Percentiles rank a stretch among this genome's conserved stretches.
Evolutionary conservation across 2,797 vertebrate genomes (phyloP).

Genomic region (Chrysocyon brachyurus): DNA sequence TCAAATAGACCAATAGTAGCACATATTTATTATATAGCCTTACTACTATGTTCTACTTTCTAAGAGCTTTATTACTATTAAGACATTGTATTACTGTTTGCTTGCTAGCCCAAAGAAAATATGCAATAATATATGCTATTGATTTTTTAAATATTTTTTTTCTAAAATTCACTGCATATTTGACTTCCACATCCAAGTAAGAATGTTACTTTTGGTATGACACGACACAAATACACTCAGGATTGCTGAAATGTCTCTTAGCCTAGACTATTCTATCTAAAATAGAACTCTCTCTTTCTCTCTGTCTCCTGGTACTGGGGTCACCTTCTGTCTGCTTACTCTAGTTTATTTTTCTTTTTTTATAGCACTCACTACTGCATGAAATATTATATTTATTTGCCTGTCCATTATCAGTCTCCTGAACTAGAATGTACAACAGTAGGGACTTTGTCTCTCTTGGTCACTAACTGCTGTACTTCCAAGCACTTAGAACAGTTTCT

Average conservation of each 20-base stretch:
- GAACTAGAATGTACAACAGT: not conserved
- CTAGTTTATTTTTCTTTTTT: not conserved
- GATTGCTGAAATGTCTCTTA: not conserved
- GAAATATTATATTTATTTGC: not conserved
- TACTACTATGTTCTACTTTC: not conserved
- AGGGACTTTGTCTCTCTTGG: not conserved
- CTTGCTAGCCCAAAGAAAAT: slow-evolving; percentile 42
- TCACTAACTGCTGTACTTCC: not conserved
- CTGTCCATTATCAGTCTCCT: not conserved
- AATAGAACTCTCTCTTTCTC: not conserved
- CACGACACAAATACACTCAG: not conserved
- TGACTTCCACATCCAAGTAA: slow-evolving; percentile 47
- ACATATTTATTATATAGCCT: not conserved
- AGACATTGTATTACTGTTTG: slow-evolving; percentile 20
- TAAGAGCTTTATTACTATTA: not conserved
- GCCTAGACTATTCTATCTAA: not conserved
- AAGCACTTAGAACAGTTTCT: slow-evolving; percentile 30
- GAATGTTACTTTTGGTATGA: slow-evolving; percentile 60
- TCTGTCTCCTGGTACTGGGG: not conserved
- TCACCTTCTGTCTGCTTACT: slow-evolving; percentile 4
- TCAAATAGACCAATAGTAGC: slow-evolving; percentile 1
- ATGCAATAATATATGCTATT: not conserved
- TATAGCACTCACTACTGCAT: not conserved
- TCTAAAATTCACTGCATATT: not conserved
- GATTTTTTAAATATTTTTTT: slow-evolving; percentile 49